A percentile compares a stretch with the other conserved stretches of the same genome.
These are phyloP conservation scores for Anguilla obscura DNA, from an alignment of 2,797 vertebrate genomes.

Conservation along the genomic window DNA sequence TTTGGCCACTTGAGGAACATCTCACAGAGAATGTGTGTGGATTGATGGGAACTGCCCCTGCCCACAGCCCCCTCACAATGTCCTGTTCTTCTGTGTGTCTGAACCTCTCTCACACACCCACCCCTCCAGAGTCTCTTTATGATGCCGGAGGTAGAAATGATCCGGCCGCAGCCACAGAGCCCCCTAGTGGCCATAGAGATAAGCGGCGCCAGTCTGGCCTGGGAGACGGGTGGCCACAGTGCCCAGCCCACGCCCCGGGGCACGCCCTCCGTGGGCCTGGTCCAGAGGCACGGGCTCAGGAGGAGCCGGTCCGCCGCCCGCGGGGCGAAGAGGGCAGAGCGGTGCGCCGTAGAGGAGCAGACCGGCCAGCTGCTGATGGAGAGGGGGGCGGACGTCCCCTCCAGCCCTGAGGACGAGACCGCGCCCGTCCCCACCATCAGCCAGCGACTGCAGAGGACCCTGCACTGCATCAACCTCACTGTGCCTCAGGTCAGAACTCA, in stretches of 20 bases:
- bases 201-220: conserved; percentile 84
- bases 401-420: conserved; percentile 74
- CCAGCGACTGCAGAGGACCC: conserved; percentile 79
- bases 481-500: conserved; percentile 74
- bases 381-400: conserved; percentile 63
- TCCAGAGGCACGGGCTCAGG: conserved; percentile 59
- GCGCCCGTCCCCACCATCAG: conserved; percentile 67
- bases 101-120: conserved; percentile 75
- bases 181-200: conserved; percentile 84
- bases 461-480: conserved; percentile 82
- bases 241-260: conserved; percentile 85
- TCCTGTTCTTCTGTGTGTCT: conserved; percentile 80
- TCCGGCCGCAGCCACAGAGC: conserved; percentile 79
- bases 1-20: neutral
- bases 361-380: conserved; percentile 81
- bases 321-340: conserved; percentile 61
- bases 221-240: conserved; percentile 85
- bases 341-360: conserved; percentile 76
- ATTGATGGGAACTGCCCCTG: neutral
- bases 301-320: conserved; percentile 56
- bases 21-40: neutral
- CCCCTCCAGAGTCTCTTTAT: conserved; percentile 91
- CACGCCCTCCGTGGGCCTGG: conserved; percentile 78
- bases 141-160: conserved; percentile 87
- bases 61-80: conserved; percentile 52